Conservation (phyloP, 2,888 invertebrate species). For the Tryphoninae sp. region DNA sequence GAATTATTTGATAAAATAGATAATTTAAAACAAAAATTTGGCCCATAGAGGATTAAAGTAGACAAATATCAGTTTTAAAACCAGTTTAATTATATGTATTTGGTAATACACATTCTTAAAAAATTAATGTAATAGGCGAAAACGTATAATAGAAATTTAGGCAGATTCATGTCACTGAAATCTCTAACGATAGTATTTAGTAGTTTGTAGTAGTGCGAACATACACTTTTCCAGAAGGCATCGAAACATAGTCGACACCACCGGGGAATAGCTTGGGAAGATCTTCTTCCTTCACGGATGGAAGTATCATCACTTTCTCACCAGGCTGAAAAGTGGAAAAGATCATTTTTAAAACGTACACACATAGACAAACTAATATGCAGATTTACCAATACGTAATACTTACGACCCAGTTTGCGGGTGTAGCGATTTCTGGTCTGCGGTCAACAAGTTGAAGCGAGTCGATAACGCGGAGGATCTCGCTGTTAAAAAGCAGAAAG, state of each 20-base stretch:
- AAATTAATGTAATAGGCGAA: background rate
- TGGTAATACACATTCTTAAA: background rate
- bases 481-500: slow-evolving; percentile 82
- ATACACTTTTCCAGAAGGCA: slow-evolving; percentile 91
- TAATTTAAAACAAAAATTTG: too few relatives aligned
- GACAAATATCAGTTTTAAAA: background rate
- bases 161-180: background rate
- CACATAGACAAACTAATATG: background rate
- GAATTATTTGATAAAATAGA: too few relatives aligned
- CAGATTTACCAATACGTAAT: background rate
- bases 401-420: slow-evolving; percentile 92
- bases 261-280: slow-evolving; percentile 86
- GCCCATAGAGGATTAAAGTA: too few relatives aligned
- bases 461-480: slow-evolving; percentile 92
- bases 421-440: slow-evolving; percentile 89
- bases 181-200: slow-evolving; percentile 67
- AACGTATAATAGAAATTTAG: background rate
- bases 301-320: slow-evolving; percentile 91
- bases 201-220: slow-evolving; percentile 88
- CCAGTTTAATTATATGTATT: background rate
- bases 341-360: slow-evolving; percentile 1
- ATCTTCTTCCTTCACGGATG: slow-evolving; percentile 86
- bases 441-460: slow-evolving; percentile 90
- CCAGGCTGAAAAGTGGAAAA: slow-evolving; percentile 83
- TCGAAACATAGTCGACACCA: slow-evolving; percentile 85